phyloP scores from a whole-genome alignment of 2,797 vertebrate genomes.

The Rhyacichthys aspro region DNA sequence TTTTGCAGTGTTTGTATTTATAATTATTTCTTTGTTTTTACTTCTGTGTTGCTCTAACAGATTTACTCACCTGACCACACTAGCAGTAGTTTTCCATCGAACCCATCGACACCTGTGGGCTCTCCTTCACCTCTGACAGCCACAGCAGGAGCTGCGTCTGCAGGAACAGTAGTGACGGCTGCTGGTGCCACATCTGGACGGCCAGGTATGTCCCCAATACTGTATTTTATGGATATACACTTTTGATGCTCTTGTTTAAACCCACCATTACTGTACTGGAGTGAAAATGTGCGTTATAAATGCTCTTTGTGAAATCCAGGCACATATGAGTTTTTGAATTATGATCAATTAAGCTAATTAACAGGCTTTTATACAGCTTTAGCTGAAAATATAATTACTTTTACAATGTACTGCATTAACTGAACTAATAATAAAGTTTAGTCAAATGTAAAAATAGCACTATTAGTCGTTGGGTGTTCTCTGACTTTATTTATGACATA shows the following conservation, averaged over 20 bases:
- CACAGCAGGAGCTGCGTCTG: constrained; percentile 77
- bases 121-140: constrained; percentile 95
- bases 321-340: constrained; percentile 10
- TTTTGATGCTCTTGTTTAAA: not conserved
- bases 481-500: not conserved
- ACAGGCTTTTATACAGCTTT: constrained; percentile 33
- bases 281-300: constrained; percentile 11
- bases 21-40: not conserved
- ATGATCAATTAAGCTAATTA: constrained; percentile 34
- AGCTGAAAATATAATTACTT: constrained; percentile 45
- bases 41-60: constrained; percentile 73
- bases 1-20: too few relatives aligned
- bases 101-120: constrained; percentile 96
- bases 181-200: constrained; percentile 69
- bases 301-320: constrained; percentile 1
- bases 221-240: constrained; percentile 26
- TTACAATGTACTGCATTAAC: constrained; percentile 31
- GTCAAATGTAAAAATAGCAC: constrained; percentile 39
- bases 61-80: constrained; percentile 99
- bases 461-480: constrained; percentile 23
- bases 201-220: constrained; percentile 66
- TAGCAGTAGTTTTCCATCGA: constrained; percentile 99
- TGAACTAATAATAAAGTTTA: constrained; percentile 50
- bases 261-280: not conserved
- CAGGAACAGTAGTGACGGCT: constrained; percentile 73